A percentile compares a stretch with the other conserved stretches of the same genome.
Evolutionary conservation across 2,113 vertebrate genomes (phyloP).

Genomic region (Halcyon malimbica): DNA sequence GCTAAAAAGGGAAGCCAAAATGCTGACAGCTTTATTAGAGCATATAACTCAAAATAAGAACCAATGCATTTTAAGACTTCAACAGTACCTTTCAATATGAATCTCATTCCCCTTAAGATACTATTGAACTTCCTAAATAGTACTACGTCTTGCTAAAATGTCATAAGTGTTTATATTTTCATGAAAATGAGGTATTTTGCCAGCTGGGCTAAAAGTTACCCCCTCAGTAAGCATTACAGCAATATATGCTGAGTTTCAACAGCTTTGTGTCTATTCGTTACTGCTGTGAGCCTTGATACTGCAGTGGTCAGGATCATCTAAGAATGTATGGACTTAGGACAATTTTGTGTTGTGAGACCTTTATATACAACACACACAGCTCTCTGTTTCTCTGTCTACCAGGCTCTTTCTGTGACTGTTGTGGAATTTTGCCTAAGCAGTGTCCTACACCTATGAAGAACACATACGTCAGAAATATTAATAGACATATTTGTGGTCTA

Average conservation of each 20-base stretch:
- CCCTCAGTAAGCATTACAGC: neutral
- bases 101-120: conserved; percentile 67
- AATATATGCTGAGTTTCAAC: neutral
- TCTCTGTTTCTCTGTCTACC: neutral
- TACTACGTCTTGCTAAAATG: neutral
- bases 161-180: neutral
- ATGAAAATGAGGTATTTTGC: neutral
- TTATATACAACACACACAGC: neutral
- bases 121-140: conserved; percentile 12
- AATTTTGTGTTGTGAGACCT: neutral
- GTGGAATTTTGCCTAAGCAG: neutral
- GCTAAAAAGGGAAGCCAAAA: conserved; percentile 60
- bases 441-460: neutral
- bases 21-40: conserved; percentile 77
- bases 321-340: neutral
- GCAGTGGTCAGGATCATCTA: neutral
- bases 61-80: conserved; percentile 67
- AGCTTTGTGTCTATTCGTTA: neutral
- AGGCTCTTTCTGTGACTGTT: neutral
- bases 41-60: conserved; percentile 72
- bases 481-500: neutral
- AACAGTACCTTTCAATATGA: conserved; percentile 71
- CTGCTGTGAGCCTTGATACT: neutral
- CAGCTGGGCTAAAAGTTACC: neutral
- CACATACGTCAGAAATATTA: neutral